A percentile compares a stretch with the other conserved stretches of the same genome.
These are phyloP conservation scores for Seira musarum DNA, from an alignment of 2,888 invertebrate genomes.

Conservation along the genomic window DNA sequence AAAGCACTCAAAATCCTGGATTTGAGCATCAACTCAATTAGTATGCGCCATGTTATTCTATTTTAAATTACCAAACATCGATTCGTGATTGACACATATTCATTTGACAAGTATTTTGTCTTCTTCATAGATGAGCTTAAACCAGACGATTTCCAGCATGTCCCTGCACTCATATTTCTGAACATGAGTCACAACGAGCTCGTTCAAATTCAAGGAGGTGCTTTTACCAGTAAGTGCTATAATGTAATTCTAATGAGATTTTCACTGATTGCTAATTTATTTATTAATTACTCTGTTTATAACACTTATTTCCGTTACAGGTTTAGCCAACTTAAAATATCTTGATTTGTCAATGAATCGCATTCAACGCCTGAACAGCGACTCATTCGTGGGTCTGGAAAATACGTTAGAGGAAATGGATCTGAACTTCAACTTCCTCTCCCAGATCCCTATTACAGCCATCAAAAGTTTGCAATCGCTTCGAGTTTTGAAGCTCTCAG, in stretches of 20 bases:
- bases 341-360: constrained; percentile 86
- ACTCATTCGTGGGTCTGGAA: constrained; percentile 80
- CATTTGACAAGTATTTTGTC: background rate
- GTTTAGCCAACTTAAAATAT: constrained; percentile 79
- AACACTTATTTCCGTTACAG: too few species aligned
- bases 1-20: constrained; percentile 82
- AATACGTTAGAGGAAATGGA: constrained; percentile 85
- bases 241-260: too few species aligned
- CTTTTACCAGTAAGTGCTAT: constrained; percentile 75
- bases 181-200: constrained; percentile 87
- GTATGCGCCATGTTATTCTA: too few species aligned
- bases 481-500: constrained; percentile 84
- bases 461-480: constrained; percentile 81
- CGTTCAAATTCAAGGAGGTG: constrained; percentile 82
- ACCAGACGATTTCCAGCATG: constrained; percentile 81
- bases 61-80: too few species aligned
- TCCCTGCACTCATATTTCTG: constrained; percentile 81
- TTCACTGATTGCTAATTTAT: background rate
- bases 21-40: constrained; percentile 84
- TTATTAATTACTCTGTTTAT: background rate
- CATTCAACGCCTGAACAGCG: constrained; percentile 86
- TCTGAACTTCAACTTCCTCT: constrained; percentile 88
- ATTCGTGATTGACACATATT: too few species aligned
- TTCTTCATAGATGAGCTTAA: constrained; percentile 77
- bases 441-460: constrained; percentile 85